phyloP scores from a whole-genome alignment of 2,888 invertebrate genomes.

The Clunio marinus region DNA sequence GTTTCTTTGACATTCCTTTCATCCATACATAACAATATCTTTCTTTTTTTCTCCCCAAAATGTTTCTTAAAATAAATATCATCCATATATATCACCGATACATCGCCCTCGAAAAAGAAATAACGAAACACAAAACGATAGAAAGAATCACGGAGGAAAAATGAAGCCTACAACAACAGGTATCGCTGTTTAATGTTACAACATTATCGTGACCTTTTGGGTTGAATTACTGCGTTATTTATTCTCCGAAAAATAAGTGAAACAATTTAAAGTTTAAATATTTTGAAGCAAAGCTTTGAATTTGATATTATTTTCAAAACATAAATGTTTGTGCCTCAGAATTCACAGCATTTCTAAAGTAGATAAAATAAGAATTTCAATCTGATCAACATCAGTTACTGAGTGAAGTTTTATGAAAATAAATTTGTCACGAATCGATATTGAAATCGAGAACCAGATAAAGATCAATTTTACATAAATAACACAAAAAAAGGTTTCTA shows the following conservation, averaged over 20 bases:
- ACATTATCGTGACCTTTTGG: conserved; percentile 32
- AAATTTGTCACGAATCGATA: conserved; percentile 8
- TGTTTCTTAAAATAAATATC: too few species aligned
- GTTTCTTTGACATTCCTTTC: background rate
- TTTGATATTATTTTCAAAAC: background rate
- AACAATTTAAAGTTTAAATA: background rate
- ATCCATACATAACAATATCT: too few species aligned
- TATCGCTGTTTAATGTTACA: conserved; percentile 26
- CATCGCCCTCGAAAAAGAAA: background rate
- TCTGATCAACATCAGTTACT: too few species aligned
- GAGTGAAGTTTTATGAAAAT: background rate
- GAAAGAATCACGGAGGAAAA: background rate
- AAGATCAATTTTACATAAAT: background rate
- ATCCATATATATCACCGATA: background rate
- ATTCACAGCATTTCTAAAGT: too few species aligned
- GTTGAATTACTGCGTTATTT: conserved; percentile 32
- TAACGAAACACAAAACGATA: background rate
- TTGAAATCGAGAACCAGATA: background rate
- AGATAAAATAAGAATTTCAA: too few species aligned
- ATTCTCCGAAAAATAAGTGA: conserved; percentile 1
- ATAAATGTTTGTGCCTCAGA: too few species aligned
- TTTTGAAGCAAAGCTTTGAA: background rate
- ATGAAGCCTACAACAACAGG: conserved; percentile 8
- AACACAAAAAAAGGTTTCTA: conserved; percentile 12
- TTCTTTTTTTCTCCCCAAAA: too few species aligned